Base-by-base conservation (phyloP, 2,888 invertebrate species). In the Cosmopolites sordidus region DNA sequence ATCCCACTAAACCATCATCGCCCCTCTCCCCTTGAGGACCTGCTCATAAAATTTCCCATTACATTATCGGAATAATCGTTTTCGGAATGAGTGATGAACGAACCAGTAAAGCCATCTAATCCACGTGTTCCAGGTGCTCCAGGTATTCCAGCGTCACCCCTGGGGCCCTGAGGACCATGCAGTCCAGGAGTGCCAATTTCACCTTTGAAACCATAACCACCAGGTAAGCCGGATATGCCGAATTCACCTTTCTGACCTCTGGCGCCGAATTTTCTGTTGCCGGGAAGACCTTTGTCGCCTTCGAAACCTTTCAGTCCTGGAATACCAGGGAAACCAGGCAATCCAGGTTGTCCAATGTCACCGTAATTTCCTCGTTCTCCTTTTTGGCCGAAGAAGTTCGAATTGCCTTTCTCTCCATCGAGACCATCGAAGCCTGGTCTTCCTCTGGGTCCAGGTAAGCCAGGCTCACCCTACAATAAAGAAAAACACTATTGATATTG, bases 191-290 rank as follows among this genome's bases (percentile, higher is more conserved):
- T 51, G 41, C 86, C 86, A 5, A 59, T 55, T 46, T 59, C 54
- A 9, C 70, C 74, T 3, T 64, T 59, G 18, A 56, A 58, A 16
- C 65, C 66, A 12, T 49, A 49, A 33, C 66, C 65, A 40, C 89
- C 89, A 46, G 76, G 76, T 47, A 76, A 73, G 51, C 89, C 89
- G 64, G 81, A 82, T 16, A 66, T 52, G 46, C 85, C 89, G 56
- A 74, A 76, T 1, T 72, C 63, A 22, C 90, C 90, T 43, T 81
- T 82, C 41, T 64, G 68, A 14, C 83, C 83, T 51, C 63, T 63
- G 16, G 58, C 54, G 8, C 83, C 83, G 12, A 68, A 59, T 27
- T 73, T 74, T 43, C 85, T 85, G 1, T 82, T 80, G 18, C 86
- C 86, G 58, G 61, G 63, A 11, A 64, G 60, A 42, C 71, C 72